Conservation (phyloP, 2,113 vertebrate genomes). For the Odocoileus virginianus region DNA sequence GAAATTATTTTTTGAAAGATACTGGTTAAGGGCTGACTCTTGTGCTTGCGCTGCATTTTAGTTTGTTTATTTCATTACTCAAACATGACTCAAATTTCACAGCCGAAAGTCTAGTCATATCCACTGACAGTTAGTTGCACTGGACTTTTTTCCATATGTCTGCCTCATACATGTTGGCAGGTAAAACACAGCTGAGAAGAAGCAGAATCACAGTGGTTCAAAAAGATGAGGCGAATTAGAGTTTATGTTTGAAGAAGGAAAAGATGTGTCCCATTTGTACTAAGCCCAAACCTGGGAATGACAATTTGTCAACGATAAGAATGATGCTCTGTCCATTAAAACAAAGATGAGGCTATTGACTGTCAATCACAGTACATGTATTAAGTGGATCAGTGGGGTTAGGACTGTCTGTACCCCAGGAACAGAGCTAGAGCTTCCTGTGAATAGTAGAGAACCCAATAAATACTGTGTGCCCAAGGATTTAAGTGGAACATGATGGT, state of each 20-base stretch:
- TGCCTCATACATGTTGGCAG: background rate
- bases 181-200: background rate
- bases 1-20: background rate
- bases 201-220: background rate
- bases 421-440: background rate
- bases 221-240: background rate
- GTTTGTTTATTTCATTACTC: slow-evolving; percentile 35
- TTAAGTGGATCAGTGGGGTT: background rate
- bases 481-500: background rate
- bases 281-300: background rate
- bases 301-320: background rate
- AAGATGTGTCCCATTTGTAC: background rate
- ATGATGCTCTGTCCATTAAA: background rate
- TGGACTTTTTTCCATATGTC: background rate
- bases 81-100: slow-evolving; percentile 36
- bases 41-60: background rate
- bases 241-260: background rate
- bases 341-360: background rate
- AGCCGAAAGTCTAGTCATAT: background rate
- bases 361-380: accelerated
- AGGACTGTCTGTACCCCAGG: background rate
- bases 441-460: background rate
- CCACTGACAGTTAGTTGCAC: background rate
- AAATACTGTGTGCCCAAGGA: background rate
- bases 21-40: background rate